Evolutionary conservation across 2,888 invertebrate genomes (phyloP).

Genomic region (Mystacides longicornis): DNA sequence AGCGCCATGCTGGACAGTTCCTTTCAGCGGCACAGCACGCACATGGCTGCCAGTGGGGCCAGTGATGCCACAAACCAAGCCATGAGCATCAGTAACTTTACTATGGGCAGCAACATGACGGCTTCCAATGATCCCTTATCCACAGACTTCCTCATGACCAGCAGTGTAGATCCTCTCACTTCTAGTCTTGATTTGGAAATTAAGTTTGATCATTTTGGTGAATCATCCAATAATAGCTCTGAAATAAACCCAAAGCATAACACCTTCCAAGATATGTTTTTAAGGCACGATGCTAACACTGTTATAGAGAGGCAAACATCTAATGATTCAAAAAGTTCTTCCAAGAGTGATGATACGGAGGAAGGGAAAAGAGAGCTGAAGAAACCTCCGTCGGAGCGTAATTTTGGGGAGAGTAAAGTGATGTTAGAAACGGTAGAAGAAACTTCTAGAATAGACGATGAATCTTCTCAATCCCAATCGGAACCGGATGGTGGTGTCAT

Average conservation of each 20-base stretch:
- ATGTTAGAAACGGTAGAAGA: slow-evolving; percentile 20
- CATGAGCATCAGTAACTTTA: slow-evolving; percentile 44
- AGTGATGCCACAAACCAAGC: slow-evolving; percentile 43
- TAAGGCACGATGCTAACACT: slow-evolving; percentile 16
- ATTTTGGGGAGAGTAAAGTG: slow-evolving; percentile 5
- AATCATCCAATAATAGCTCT: slow-evolving; percentile 31
- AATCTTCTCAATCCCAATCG: slow-evolving; percentile 24
- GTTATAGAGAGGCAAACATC: slow-evolving; percentile 21
- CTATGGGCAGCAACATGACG: slow-evolving; percentile 43
- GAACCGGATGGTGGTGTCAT: slow-evolving; percentile 13
- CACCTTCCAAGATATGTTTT: slow-evolving; percentile 16
- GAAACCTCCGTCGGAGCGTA: slow-evolving; percentile 18
- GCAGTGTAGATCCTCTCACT: slow-evolving; percentile 38
- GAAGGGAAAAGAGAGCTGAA: slow-evolving; percentile 21
- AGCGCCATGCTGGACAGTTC: slow-evolving; percentile 42
- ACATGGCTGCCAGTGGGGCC: slow-evolving; percentile 37
- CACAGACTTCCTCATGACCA: slow-evolving; percentile 43
- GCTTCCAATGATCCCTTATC: slow-evolving; percentile 39
- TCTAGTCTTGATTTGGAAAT: slow-evolving; percentile 50
- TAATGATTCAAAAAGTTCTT: slow-evolving; percentile 21
- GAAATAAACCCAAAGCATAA: slow-evolving; percentile 11
- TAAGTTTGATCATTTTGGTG: slow-evolving; percentile 58
- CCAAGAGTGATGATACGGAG: slow-evolving; percentile 12
- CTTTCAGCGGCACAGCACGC: slow-evolving; percentile 29
- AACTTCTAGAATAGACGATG: slow-evolving; percentile 20